These are phyloP conservation scores for Ooceraea biroi DNA, from an alignment of 1,140 invertebrate species.

Conservation along the genomic window DNA sequence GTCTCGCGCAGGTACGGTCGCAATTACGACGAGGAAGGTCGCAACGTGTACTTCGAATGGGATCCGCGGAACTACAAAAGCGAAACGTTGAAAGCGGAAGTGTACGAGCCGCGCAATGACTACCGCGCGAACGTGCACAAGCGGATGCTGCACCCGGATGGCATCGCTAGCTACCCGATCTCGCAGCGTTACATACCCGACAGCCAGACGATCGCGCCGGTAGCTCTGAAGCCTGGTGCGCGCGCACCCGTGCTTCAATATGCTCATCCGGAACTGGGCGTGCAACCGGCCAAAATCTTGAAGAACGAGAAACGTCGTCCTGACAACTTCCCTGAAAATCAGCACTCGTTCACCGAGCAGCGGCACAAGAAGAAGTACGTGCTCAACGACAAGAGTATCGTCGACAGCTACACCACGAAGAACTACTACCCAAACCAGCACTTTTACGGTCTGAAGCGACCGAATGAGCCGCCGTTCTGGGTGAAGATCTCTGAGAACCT, in stretches of 20 bases:
- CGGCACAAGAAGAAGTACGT: slow-evolving; percentile 84
- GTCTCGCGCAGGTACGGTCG: slow-evolving; percentile 76
- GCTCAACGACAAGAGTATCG: slow-evolving; percentile 80
- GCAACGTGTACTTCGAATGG: slow-evolving; percentile 81
- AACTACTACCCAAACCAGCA: slow-evolving; percentile 83
- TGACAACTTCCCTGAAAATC: slow-evolving; percentile 84
- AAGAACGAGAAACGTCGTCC: slow-evolving; percentile 86
- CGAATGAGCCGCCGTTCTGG: slow-evolving; percentile 89
- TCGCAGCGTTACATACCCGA: slow-evolving; percentile 88
- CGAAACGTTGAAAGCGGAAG: slow-evolving; percentile 77
- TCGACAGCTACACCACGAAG: slow-evolving; percentile 80
- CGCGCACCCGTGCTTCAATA: slow-evolving; percentile 92
- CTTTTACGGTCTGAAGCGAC: slow-evolving; percentile 82
- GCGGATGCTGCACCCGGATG: slow-evolving; percentile 89
- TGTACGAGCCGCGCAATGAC: slow-evolving; percentile 79
- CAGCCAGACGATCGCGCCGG: slow-evolving; percentile 82
- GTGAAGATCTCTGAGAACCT: slow-evolving; percentile 90
- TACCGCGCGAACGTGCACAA: slow-evolving; percentile 88
- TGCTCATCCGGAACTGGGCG: slow-evolving; percentile 92
- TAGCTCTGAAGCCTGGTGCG: slow-evolving; percentile 89
- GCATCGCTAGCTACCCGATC: slow-evolving; percentile 88
- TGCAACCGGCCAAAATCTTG: slow-evolving; percentile 89
- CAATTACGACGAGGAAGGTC: slow-evolving; percentile 72
- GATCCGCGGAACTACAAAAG: slow-evolving; percentile 80
- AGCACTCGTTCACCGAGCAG: slow-evolving; percentile 81